Base-by-base conservation (phyloP, 2,797 vertebrate species). In the Harpagifer antarcticus region DNA sequence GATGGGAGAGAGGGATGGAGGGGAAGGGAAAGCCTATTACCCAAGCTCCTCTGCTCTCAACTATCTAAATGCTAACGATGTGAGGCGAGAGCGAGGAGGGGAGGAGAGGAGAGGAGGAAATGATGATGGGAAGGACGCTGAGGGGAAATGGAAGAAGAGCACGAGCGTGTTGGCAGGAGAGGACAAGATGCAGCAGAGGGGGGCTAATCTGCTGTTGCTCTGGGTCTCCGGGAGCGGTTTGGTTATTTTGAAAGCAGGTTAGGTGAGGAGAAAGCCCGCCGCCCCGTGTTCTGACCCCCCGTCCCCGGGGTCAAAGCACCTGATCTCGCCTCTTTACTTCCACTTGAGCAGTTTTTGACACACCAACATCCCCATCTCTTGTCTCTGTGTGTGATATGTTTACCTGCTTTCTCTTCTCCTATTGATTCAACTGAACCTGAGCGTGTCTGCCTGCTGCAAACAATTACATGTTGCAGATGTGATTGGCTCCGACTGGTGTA, bases 51-150 rank as follows among this genome's bases (percentile, higher is more conserved):
- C 79, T 92, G 94, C 95, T 94, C 96, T 94, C 95, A 95, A 93
- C 98, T 96, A 99, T 99, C 98, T 99, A 99, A 99, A 99, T 99
- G 98, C 97, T 98, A 99, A 99, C 96, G 95, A 99, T 95, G 90
- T 81, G 87, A 81, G 78, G 91, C 83, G 84, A 87, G 80, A 43
- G 90, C 86, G 81, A 44, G 64, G 58, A 56, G 62, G 16, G 89
- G 85, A 77, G 56, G 45, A 3, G 15, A 17, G 71, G 55, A 13
- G 89, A 20, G 47, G 40, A 78, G 71, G 82, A 82, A 88, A 85
- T 85, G 85, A 89, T 71, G 82, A 79, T 78, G 76, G 84, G n/a
- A 80, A 82, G 79, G 84, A 86, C 82, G 27, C 93, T 79, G 79
- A 91, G 90, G 88, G 87, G 86, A 74, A 81, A 89, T 78, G 73